These are phyloP conservation scores for Xiphias gladius DNA, from an alignment of 2,113 vertebrate genomes.

Conservation along the genomic window DNA sequence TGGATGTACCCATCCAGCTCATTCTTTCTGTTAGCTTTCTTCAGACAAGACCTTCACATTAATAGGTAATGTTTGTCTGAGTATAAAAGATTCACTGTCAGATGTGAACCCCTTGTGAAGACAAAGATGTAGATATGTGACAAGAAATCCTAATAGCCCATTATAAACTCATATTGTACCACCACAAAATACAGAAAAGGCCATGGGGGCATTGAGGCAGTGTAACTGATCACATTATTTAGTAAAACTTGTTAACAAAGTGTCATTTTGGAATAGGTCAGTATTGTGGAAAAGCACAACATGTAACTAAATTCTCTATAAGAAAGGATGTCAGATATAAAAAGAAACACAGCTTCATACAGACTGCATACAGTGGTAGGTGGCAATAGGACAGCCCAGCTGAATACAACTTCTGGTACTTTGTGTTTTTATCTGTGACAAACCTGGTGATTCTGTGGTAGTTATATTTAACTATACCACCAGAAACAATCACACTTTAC, in stretches of 20 bases:
- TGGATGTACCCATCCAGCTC: neutral
- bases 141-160: neutral
- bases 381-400: neutral
- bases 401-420: slow-evolving; percentile 5
- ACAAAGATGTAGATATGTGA: neutral
- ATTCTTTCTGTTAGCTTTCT: neutral
- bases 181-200: slow-evolving; percentile 25
- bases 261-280: neutral
- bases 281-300: slow-evolving; percentile 2
- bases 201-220: neutral
- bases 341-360: neutral
- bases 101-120: neutral
- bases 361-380: neutral
- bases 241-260: neutral
- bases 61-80: neutral
- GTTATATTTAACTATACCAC: slow-evolving; percentile 19
- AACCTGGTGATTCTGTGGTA: slow-evolving; percentile 13
- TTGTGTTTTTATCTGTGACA: slow-evolving; percentile 12
- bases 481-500: neutral
- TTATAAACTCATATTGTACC: neutral
- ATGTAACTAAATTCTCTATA: neutral
- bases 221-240: neutral
- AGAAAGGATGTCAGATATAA: neutral
- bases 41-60: neutral
- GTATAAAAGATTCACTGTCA: neutral